phyloP scores from a whole-genome alignment of 2,113 vertebrate genomes.

The Dipodomys spectabilis region DNA sequence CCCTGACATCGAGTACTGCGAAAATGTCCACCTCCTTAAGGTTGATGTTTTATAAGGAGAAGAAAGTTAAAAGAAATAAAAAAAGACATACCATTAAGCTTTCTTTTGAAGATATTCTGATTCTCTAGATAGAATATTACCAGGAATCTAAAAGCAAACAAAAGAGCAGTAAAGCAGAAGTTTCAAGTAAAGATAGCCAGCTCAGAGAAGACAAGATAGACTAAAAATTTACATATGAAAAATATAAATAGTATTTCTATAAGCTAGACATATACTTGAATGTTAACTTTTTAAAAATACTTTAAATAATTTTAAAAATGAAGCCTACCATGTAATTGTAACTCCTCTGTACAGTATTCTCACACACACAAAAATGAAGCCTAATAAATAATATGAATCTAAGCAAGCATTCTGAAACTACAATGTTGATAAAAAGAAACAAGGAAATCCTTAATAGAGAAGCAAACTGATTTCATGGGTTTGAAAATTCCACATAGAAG shows the following conservation, averaged over 20 bases:
- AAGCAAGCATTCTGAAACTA: background rate
- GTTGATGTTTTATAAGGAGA: background rate
- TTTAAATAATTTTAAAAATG: background rate
- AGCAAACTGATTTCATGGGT: background rate
- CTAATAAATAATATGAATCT: background rate
- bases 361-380: background rate
- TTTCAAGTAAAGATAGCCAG: too few relatives aligned
- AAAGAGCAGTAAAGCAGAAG: too few relatives aligned
- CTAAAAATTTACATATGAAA: too few relatives aligned
- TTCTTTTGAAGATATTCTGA: background rate
- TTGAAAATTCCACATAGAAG: background rate
- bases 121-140: background rate
- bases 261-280: background rate
- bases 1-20: background rate
- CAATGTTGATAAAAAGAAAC: background rate
- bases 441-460: background rate
- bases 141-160: background rate
- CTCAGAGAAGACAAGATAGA: too few relatives aligned
- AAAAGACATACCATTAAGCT: background rate
- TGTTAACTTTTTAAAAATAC: background rate
- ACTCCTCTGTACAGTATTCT: too few relatives aligned
- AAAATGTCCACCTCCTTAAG: background rate
- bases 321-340: too few relatives aligned
- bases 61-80: background rate
- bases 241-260: background rate